phyloP scores from a whole-genome alignment of 2,113 vertebrate species.

The Gambusia holbrooki region DNA sequence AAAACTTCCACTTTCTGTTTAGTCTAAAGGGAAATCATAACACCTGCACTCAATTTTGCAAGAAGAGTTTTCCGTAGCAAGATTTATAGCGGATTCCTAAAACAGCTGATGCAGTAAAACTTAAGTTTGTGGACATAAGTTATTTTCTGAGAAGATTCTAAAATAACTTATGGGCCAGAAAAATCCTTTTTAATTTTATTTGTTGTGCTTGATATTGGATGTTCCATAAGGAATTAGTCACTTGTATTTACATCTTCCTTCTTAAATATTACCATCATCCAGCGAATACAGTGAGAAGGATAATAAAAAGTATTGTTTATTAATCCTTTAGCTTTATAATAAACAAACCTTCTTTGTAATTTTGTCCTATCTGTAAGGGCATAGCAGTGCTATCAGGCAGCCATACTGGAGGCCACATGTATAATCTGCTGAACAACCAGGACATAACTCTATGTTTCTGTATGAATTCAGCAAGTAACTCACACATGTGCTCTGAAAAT shows the following conservation, averaged over 20 bases:
- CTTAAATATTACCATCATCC: slow-evolving; percentile 13
- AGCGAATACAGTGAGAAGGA: slow-evolving; percentile 29
- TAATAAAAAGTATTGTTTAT: slow-evolving; percentile 58
- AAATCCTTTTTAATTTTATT: too few relatives aligned
- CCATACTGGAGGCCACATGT: slow-evolving; percentile 15
- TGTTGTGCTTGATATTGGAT: background rate
- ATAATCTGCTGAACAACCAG: slow-evolving; percentile 55
- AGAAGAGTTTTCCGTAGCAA: too few relatives aligned
- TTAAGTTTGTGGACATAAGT: too few relatives aligned
- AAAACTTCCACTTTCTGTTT: too few relatives aligned
- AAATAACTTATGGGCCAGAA: background rate
- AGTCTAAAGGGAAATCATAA: too few relatives aligned
- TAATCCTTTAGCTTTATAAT: slow-evolving; percentile 53
- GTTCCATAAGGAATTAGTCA: slow-evolving; percentile 2
- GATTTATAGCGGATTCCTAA: too few relatives aligned
- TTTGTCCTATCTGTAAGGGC: slow-evolving; percentile 46
- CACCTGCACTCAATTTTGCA: too few relatives aligned
- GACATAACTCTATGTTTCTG: slow-evolving; percentile 26
- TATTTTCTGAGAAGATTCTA: too few relatives aligned
- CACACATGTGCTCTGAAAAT: slow-evolving; percentile 34
- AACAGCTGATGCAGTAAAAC: too few relatives aligned
- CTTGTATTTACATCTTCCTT: slow-evolving; percentile 12
- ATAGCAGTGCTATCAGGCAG: slow-evolving; percentile 29
- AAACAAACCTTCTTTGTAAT: slow-evolving; percentile 64
- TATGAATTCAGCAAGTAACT: slow-evolving; percentile 49